These are phyloP conservation scores for Pygmarrhopalites habei DNA, from an alignment of 1,140 invertebrate genomes.

Conservation along the genomic window DNA sequence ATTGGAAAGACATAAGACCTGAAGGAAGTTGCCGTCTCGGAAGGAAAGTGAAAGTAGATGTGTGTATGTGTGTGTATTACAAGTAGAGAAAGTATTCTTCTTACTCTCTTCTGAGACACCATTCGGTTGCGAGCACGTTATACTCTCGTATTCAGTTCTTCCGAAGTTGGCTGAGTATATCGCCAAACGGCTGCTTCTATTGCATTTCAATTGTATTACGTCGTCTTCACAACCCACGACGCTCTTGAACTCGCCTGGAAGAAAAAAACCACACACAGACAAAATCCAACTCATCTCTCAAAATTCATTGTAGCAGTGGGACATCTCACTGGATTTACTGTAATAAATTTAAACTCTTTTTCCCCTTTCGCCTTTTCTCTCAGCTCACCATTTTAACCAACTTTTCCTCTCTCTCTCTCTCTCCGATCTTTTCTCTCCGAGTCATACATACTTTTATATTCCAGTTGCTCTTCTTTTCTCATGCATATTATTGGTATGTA, in stretches of 20 bases:
- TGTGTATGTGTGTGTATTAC: no score
- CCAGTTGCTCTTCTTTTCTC: no score
- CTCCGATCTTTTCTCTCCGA: no score
- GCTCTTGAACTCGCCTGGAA: constrained; percentile 79
- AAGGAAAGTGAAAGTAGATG: no score
- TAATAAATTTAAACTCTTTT: background rate
- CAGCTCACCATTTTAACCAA: background rate
- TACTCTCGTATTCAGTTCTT: constrained; percentile 75
- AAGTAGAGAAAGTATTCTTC: constrained; percentile 41
- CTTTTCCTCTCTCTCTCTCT: no score
- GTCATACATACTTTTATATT: no score
- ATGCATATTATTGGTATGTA: no score
- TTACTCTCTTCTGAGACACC: constrained; percentile 82
- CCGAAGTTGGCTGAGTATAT: constrained; percentile 80
- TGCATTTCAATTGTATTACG: constrained; percentile 69
- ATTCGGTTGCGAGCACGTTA: constrained; percentile 77
- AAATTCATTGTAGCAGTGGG: constrained; percentile 15
- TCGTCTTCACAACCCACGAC: constrained; percentile 86
- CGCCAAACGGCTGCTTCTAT: constrained; percentile 72
- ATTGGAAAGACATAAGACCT: no score
- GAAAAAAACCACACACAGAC: constrained; percentile 2
- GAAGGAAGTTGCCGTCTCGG: no score
- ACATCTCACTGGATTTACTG: background rate
- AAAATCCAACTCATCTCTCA: constrained; percentile 14
- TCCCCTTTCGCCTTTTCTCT: background rate